Base-by-base conservation (phyloP, 1,140 invertebrate genomes). In the Ceratosolen fusciceps region DNA sequence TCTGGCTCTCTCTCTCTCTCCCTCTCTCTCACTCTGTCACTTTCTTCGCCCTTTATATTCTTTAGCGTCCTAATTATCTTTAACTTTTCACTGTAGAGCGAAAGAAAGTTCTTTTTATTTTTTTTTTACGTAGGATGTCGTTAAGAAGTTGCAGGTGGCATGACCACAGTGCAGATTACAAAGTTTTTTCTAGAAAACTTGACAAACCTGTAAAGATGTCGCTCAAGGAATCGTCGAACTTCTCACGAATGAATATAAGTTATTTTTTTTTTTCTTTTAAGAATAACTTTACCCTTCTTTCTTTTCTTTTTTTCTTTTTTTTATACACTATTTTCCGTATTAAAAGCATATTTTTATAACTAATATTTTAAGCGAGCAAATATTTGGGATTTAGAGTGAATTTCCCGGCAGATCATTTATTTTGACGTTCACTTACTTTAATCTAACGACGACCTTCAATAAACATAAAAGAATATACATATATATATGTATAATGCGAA, bases 151-250 rank as follows among this genome's bases (percentile, higher is more conserved):
- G 49, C 16, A 54, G 58, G 47, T 31, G 52, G 31, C 52, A 58
- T 60, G 71, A 29, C 29, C 37, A 24, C 37, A n/a, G 54, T 58
- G 56, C 72, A 78, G 76, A 78, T 78, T 78, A 78, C 76, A 49
- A 78, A 78, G 54, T 78, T 78, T 72, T n/a, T 78, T 78, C 54
- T 12, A 43, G 68, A 60, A 71, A 72, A 62, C 68, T 78, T 72
- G 68, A 72, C 67, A 65, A 72, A 49, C 68, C 68, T 14, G 9
- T 52, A 78, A 78, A 65, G 47, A 62, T 58, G 29, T 73, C 68
- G 68, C 68, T 78, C n/a, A 9, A 43, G 68, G 68, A 54, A 60
- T 21, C 16, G 9, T 29, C 62, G 8, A 75, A 49, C 19, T 62
- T 67, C 52, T 14, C 19, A 37, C 43, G 60, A 67, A 49, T 39